Evolutionary conservation across 2,888 invertebrate genomes (phyloP).

Genomic region (Tenthredo scrophulariae): DNA sequence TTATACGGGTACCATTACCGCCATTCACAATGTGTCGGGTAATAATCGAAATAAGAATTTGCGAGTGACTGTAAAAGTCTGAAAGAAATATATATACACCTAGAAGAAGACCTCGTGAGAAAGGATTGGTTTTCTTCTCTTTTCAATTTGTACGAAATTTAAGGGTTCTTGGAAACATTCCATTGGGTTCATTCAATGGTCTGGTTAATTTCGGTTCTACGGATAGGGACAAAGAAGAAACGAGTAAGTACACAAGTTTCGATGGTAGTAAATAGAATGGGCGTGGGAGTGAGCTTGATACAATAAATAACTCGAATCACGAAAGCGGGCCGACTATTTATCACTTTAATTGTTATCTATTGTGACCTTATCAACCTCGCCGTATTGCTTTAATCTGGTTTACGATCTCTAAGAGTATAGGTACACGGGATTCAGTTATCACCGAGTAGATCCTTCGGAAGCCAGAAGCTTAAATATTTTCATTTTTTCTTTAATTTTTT

Average conservation of each 20-base stretch:
- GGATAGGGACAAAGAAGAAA: background rate
- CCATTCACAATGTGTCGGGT: background rate
- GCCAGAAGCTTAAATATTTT: background rate
- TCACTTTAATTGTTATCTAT: conserved; percentile 28
- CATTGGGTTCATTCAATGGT: background rate
- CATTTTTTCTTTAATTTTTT: background rate
- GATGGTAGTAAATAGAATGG: background rate
- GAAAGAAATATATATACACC: background rate
- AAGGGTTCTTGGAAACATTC: background rate
- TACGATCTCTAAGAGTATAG: background rate
- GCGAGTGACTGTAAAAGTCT: background rate
- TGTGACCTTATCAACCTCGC: background rate
- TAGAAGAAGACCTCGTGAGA: background rate
- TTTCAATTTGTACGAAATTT: background rate
- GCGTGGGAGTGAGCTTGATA: background rate
- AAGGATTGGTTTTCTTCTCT: background rate
- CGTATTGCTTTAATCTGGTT: background rate
- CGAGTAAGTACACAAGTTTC: background rate
- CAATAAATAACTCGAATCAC: conserved; percentile 1
- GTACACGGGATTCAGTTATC: background rate
- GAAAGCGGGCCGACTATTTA: background rate
- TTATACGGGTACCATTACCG: conserved; percentile 4
- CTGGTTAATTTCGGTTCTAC: background rate
- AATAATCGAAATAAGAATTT: background rate
- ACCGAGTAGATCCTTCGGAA: background rate